Conservation (phyloP, 2,113 vertebrate genomes). For the Saimiri boliviensis region DNA sequence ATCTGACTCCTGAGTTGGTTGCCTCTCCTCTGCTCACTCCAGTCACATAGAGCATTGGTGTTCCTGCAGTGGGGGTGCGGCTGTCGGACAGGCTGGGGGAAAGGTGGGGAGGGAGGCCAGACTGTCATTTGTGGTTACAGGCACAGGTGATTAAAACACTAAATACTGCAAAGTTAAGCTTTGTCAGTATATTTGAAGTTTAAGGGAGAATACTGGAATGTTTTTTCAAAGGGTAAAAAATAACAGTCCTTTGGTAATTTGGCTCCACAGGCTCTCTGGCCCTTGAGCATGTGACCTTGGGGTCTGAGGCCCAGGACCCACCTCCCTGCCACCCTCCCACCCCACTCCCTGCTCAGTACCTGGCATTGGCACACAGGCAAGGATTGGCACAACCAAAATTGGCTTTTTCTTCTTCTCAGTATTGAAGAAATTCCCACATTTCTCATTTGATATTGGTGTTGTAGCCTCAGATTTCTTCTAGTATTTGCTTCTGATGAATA, state of each 20-base stretch:
- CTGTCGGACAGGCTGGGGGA: not conserved
- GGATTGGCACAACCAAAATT: not conserved
- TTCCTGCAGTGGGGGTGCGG: not conserved
- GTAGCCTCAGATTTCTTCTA: slow-evolving; percentile 48
- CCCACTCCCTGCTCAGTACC: not conserved
- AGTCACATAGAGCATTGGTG: slow-evolving; percentile 40
- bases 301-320: not conserved
- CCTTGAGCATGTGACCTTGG: not conserved
- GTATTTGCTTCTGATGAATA: slow-evolving; percentile 25
- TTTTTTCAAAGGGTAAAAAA: slow-evolving; percentile 46
- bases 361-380: not conserved
- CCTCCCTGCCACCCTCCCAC: not conserved
- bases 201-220: slow-evolving; percentile 49
- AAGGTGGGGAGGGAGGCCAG: not conserved
- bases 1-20: not conserved
- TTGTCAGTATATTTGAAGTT: slow-evolving; percentile 68
- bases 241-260: not conserved
- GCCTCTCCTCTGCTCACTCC: slow-evolving; percentile 40
- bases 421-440: not conserved
- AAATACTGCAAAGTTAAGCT: slow-evolving; percentile 60
- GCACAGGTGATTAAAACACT: slow-evolving; percentile 18
- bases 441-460: not conserved
- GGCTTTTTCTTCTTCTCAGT: not conserved
- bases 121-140: not conserved
- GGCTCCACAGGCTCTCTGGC: not conserved